Base-by-base conservation (phyloP, 2,888 invertebrate species). In the Ephialtes manifestator region DNA sequence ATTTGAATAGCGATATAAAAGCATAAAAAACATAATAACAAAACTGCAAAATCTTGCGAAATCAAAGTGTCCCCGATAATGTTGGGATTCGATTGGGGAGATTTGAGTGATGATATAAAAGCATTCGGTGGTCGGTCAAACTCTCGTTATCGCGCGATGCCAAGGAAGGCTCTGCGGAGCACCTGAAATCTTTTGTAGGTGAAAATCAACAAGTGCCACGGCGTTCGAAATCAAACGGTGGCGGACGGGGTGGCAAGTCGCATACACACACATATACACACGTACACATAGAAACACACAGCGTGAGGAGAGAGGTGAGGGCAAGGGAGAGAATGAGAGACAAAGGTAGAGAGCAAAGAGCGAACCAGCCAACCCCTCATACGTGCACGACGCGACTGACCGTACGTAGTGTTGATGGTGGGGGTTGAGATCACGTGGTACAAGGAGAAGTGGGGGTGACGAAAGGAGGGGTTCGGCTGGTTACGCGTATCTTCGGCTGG, bases 121-220 rank as follows among this genome's bases (percentile, higher is more conserved):
- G 39, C 20, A 65, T 67, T 70, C 31, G 65, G 1, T 1, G 20
- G 53, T 67, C 39, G 53, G n/a, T 53, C 18, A 43, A 58, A 13
- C 43, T 58, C 58, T 58, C 58, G 55, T 74, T 31, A 60, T 74
- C 43, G 55, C 60, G 65, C 8, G 43, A 67, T 77, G 67, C 65
- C 53, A 28, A 63, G 39, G 39, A 43, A 20, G 20, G 65, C 65
- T 63, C 39, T 11, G 39, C 18, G 39, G 13, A 68, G 72, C 81
- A 85, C 81, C 81, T 83, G 80, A 88, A 88, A 81, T 83, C 82
- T 82, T 85, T 83, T 83, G 84, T 82, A 83, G 86, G 85, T 88
- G 90, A 92, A 93, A 92, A 91, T 93, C 92, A 92, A 93, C 93
- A 92, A 93, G 93, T 93, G 92, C 90, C 86, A 89, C 87, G 68